phyloP scores from a whole-genome alignment of 2,797 vertebrate species.

The Arrhamphus sclerolepis region DNA sequence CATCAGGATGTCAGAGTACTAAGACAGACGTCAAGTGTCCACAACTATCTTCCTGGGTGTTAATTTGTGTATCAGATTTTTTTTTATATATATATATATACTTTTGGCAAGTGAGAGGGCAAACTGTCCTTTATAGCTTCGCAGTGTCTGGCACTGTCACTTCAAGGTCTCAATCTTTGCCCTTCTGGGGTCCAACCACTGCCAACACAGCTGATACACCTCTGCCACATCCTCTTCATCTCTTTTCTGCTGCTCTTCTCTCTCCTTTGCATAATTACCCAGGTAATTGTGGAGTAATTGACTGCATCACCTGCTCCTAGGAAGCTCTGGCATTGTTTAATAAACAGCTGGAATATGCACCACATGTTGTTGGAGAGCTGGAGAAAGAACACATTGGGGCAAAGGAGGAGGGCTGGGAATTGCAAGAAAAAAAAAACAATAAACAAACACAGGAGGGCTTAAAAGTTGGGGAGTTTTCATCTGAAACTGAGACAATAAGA shows the following conservation, averaged over 20 bases:
- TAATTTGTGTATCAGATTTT: slow-evolving; percentile 53
- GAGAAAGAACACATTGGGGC: slow-evolving; percentile 61
- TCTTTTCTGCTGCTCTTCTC: slow-evolving; percentile 58
- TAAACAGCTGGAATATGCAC: slow-evolving; percentile 81
- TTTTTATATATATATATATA: too few relatives aligned
- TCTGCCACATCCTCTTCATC: slow-evolving; percentile 70
- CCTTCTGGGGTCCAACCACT: slow-evolving; percentile 56
- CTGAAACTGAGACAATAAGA: slow-evolving; percentile 15
- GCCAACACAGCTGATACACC: slow-evolving; percentile 62
- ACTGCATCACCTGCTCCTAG: slow-evolving; percentile 79
- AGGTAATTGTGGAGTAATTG: slow-evolving; percentile 85
- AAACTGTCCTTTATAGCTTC: slow-evolving; percentile 66
- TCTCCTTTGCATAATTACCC: slow-evolving; percentile 78
- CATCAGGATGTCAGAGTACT: slow-evolving; percentile 37
- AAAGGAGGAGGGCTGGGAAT: slow-evolving; percentile 16
- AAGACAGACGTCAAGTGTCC: slow-evolving; percentile 39
- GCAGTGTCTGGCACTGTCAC: slow-evolving; percentile 68
- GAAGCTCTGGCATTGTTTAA: slow-evolving; percentile 77
- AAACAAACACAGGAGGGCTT: slow-evolving; percentile 13
- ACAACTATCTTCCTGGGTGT: slow-evolving; percentile 50
- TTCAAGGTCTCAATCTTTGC: slow-evolving; percentile 74
- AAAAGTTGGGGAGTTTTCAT: slow-evolving; percentile 18
- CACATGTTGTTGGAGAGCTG: slow-evolving; percentile 70
- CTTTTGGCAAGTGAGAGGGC: slow-evolving; percentile 70
- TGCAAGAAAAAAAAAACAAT: slow-evolving; percentile 8